Evolutionary conservation across 2,797 vertebrate genomes (phyloP), one percentile per base, ranked within the genome.

Genomic region (Halcyon chelicuti): DNA sequence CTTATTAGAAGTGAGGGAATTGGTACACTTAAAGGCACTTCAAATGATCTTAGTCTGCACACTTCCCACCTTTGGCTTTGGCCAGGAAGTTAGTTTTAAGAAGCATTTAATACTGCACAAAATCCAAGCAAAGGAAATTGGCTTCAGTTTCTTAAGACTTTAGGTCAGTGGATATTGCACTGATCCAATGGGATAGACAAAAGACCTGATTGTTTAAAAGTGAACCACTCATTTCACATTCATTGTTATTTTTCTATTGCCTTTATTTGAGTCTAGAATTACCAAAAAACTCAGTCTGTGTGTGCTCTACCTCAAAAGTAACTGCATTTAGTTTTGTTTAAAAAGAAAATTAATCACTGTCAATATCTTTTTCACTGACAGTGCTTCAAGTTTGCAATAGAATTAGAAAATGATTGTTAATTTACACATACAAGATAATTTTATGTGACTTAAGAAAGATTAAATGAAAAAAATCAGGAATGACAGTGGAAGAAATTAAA

Each of bases 401-500:
- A 77, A 96, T 97, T 96, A 96, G 91, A 97, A 97, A 95, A 86
- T 91, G 54, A 91, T 71, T 96, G 89, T 97, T 97, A 97, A 97
- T 96, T 98, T 83, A 96, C 84, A 96, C 93, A 94, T 86, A 96
- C 80, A 97, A 97, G 95, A 96, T 97, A 95, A 97, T 95, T 97
- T 90, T 88, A 83, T 94, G 76, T 90, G 93, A 96, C 90, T 97
- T 96, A 97, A 96, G 88, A 96, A 97, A 97, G 96, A 97, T 98
- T 97, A 98, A 98, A 97, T 95, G 93, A 91, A 94, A 97, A 74
- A 74, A 96, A 88, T 96, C 82, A 94, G 92, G 93, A 97, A 87
- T 92, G 95, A 96, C 97, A 97, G 95, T 94, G 82, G 71, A 97
- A 97, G 93, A 98, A 97, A 98, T 98, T 98, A 98, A 97, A 98